Evolutionary conservation across 1,140 invertebrate genomes (phyloP), one percentile per base, ranked within the genome.

Genomic region (Araneus ventricosus): DNA sequence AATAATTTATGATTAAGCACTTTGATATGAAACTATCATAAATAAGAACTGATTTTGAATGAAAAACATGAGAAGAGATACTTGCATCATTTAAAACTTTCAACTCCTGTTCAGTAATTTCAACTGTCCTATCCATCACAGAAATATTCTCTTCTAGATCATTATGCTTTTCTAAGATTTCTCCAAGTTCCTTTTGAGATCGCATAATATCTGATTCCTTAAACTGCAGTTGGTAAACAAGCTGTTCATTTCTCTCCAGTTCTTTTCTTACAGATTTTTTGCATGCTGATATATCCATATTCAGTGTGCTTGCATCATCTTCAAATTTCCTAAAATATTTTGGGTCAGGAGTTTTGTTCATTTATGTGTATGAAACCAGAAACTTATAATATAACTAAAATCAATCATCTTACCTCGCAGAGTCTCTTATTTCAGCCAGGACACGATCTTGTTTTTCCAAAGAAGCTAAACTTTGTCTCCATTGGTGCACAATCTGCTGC

Each of bases 241-340:
- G 59, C 57, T 82, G 59, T 57, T 93, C 92, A 41, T 93, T 93
- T 89, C 79, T 57, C 37, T 93, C 92, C 7, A 93, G 45, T 67
- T 93, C 92, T 52, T 93, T 88, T 30, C 92, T 88, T 7, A 93
- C 59, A 39, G 57, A 52, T 84, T 93, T 93, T 27, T 93, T 93
- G 24, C 75, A 86, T 30, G 86, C 57, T 24, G 34, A 61, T 30
- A 93, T 89, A 45, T 93, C 92, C 92, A 93, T 88, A 67, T 89
- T 88, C 4, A 93, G 39, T 22, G 86, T 93, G 37, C 24, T 22
- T 5, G 45, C 45, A 41, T 80, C 70, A 24, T 89, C 87, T 89
- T 93, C 92, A 88, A 30, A 84, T 67, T 61, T 45, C 37, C 92
- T 93, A 34, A 59, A 88, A 63, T n/a, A 52, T 67, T 30, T 67